phyloP scores from a whole-genome alignment of 53 echinoderm and acorn worm genomes.

The Astropecten irregularis region DNA sequence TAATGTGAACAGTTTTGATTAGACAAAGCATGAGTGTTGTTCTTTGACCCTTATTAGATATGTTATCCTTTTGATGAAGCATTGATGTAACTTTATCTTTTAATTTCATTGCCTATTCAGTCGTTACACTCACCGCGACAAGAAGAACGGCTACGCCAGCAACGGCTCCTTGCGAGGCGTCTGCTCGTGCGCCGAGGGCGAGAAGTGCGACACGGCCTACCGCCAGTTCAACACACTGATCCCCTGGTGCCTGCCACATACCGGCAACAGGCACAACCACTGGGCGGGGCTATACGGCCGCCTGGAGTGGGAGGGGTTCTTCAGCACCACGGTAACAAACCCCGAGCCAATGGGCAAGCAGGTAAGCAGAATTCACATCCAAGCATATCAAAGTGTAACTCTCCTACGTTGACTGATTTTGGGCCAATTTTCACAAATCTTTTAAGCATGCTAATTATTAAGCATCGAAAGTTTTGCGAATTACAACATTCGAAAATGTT shows the following conservation, averaged over 20 bases:
- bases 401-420: too few species aligned
- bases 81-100: too few species aligned
- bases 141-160: constrained; percentile 81
- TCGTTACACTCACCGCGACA: constrained; percentile 93
- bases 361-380: constrained; percentile 46
- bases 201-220: constrained; percentile 72
- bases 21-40: too few species aligned
- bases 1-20: too few species aligned
- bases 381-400: too few species aligned
- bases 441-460: too few species aligned
- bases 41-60: too few species aligned
- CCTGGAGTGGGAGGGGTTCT: constrained; percentile 95
- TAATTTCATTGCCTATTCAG: constrained; percentile 53
- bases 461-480: too few species aligned
- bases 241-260: constrained; percentile 97
- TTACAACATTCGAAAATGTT: too few species aligned
- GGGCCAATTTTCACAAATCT: too few species aligned
- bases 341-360: constrained; percentile 99
- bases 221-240: constrained; percentile 97
- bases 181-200: constrained; percentile 85
- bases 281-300: constrained; percentile 98
- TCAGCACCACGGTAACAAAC: constrained; percentile 97
- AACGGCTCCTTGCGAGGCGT: constrained; percentile 87
- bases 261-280: constrained; percentile 96
- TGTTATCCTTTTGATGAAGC: too few species aligned